Percentiles rank a stretch among this genome's conserved stretches.
Conservation (phyloP, 2,113 vertebrate species). For the Labeo rohita region DNA sequence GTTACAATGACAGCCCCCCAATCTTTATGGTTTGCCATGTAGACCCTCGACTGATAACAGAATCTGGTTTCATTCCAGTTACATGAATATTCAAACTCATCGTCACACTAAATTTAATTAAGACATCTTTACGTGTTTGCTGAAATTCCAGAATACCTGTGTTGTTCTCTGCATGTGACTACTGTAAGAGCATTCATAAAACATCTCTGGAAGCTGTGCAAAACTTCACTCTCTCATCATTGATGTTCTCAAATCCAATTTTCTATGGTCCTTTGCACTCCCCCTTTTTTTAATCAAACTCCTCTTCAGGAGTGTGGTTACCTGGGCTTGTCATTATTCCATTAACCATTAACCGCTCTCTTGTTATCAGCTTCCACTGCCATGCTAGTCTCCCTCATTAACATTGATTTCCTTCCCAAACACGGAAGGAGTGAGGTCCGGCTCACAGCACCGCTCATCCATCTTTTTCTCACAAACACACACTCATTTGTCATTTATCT, state of each 20-base stretch:
- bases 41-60: background rate
- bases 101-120: too few species aligned
- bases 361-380: slow-evolving; percentile 66
- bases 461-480: slow-evolving; percentile 38
- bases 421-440: slow-evolving; percentile 48
- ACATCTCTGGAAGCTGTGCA: slow-evolving; percentile 7
- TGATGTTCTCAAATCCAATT: slow-evolving; percentile 8
- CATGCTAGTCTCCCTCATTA: slow-evolving; percentile 67
- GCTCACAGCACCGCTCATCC: slow-evolving; percentile 28
- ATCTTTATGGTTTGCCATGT: background rate
- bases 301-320: slow-evolving; percentile 25
- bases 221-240: background rate
- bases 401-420: slow-evolving; percentile 69
- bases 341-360: slow-evolving; percentile 51
- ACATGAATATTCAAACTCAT: background rate
- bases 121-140: background rate
- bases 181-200: background rate
- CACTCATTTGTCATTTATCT: slow-evolving; percentile 16
- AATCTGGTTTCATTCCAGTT: background rate
- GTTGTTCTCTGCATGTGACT: background rate
- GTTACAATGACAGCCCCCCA: background rate
- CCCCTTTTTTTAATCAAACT: background rate
- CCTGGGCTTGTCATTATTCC: slow-evolving; percentile 24
- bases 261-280: background rate
- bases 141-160: background rate